These are phyloP conservation scores for Paradisaea rubra DNA, from an alignment of 2,113 vertebrate genomes.

Conservation along the genomic window DNA sequence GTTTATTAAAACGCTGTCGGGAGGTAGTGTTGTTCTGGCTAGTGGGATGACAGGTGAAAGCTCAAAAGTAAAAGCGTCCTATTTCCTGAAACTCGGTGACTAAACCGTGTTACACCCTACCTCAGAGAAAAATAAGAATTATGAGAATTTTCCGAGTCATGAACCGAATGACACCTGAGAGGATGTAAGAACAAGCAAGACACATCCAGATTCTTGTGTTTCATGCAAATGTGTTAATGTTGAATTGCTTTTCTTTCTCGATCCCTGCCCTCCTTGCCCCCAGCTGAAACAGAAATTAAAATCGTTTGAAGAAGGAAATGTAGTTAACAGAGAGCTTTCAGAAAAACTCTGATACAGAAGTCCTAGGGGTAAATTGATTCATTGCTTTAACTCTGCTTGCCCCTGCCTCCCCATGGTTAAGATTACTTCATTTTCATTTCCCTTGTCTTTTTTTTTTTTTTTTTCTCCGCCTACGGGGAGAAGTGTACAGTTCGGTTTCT, in stretches of 20 bases:
- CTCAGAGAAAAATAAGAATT: not conserved
- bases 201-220: not conserved
- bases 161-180: not conserved
- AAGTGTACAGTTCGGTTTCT: not conserved
- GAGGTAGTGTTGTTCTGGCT: not conserved
- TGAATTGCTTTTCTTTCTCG: not conserved
- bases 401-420: not conserved
- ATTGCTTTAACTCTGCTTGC: not conserved
- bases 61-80: rapidly evolving
- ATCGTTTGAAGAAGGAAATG: not conserved
- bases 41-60: not conserved
- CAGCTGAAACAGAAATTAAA: not conserved
- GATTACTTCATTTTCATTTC: not conserved
- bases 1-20: not conserved
- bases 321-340: not conserved
- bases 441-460: not conserved
- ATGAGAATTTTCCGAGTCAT: not conserved
- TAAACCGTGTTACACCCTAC: not conserved
- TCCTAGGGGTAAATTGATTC: not conserved
- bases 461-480: not conserved
- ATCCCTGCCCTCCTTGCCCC: not conserved
- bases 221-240: not conserved
- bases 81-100: not conserved
- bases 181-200: not conserved
- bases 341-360: not conserved